A percentile compares a stretch with the other conserved stretches of the same genome.
These are phyloP conservation scores for Micromesistius poutassou DNA, from an alignment of 2,797 vertebrate species.

Conservation along the genomic window DNA sequence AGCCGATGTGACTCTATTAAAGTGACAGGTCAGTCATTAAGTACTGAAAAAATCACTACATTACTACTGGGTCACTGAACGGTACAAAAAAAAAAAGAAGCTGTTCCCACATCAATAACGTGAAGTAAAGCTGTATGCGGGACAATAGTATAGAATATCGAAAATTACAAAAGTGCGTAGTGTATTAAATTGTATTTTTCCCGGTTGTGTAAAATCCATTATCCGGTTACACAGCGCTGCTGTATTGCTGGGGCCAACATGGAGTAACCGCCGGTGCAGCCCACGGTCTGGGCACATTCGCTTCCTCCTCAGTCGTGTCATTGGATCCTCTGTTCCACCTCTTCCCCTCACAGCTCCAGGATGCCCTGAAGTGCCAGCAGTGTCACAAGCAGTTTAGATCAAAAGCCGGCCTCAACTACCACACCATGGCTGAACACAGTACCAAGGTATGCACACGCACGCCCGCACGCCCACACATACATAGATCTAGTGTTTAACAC, in stretches of 20 bases:
- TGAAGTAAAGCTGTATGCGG: constrained; percentile 11
- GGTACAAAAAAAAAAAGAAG: constrained; percentile 14
- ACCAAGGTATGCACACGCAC: constrained; percentile 77
- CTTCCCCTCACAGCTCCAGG: constrained; percentile 81
- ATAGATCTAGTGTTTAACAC: background rate
- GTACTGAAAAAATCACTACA: constrained; percentile 56
- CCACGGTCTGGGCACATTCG: constrained; percentile 16
- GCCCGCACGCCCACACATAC: too few species aligned
- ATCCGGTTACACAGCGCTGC: constrained; percentile 11
- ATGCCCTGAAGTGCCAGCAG: constrained; percentile 93
- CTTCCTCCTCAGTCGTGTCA: constrained; percentile 34
- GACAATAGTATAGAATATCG: constrained; percentile 30
- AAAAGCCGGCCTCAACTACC: constrained; percentile 96
- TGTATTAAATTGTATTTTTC: background rate
- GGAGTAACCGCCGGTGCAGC: constrained; percentile 32
- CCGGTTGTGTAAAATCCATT: constrained; percentile 16
- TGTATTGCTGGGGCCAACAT: constrained; percentile 19
- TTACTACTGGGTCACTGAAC: constrained; percentile 58
- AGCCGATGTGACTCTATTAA: constrained; percentile 63
- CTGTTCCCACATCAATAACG: constrained; percentile 48
- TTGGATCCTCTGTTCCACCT: constrained; percentile 43
- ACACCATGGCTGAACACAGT: constrained; percentile 92
- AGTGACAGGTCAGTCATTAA: constrained; percentile 58
- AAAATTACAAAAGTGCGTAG: constrained; percentile 12
- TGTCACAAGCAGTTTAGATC: constrained; percentile 98